Conservation (phyloP, 2,113 vertebrate genomes). For the Scolopax mira region DNA sequence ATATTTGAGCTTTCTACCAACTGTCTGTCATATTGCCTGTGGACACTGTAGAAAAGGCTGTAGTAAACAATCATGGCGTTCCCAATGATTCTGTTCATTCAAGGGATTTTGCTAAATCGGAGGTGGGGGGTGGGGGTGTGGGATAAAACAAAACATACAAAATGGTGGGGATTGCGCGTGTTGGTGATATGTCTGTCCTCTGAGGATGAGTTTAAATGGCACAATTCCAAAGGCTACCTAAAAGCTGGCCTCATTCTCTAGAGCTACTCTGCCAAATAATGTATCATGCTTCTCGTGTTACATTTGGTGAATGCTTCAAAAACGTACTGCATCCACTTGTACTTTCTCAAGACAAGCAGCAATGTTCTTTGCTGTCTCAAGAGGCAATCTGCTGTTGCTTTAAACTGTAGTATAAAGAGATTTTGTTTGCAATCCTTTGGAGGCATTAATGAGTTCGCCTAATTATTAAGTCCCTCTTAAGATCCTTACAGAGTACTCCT, state of each 20-base stretch:
- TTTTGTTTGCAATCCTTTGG: neutral
- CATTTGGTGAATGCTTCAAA: neutral
- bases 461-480: neutral
- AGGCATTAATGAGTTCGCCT: neutral
- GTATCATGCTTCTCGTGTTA: neutral
- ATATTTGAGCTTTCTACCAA: neutral
- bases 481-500: neutral
- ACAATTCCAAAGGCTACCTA: neutral
- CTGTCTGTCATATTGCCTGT: neutral
- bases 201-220: neutral
- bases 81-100: neutral
- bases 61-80: neutral
- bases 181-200: neutral
- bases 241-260: neutral
- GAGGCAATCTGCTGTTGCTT: neutral
- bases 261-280: neutral
- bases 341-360: neutral
- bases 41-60: neutral
- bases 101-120: neutral
- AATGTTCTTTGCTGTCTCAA: neutral
- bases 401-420: neutral
- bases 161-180: neutral
- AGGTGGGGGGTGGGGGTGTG: too few species aligned
- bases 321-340: neutral
- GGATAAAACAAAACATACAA: too few species aligned